Evolutionary conservation across 2,888 invertebrate genomes (phyloP), one percentile per base, ranked within the genome.

Genomic region (Nemapogon koenigi): DNA sequence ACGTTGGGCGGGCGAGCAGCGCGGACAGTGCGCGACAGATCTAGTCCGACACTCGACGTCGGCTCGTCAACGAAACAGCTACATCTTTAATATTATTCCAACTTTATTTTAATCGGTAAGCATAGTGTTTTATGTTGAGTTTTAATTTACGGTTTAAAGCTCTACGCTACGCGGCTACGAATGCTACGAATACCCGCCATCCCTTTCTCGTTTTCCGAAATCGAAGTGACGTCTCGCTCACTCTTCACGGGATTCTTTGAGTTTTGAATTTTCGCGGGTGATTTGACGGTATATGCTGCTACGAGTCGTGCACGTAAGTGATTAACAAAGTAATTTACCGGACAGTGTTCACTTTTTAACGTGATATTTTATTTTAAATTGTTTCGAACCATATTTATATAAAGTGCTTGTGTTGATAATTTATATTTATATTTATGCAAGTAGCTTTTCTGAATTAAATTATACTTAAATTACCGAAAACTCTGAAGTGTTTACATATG

Each of bases 11-110:
- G 44, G 43, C 43, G 38, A 44, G 48, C 47, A 56, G 54, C 53
- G 50, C 57, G 62, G 51, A 46, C 73, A 76, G 76, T 76, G 75
- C 76, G 68, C 78, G 76, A 70, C 76, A 65, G 64, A 61, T 71
- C 73, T 48, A 73, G 70, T 66, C 72, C 76, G 72, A 76, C 76
- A 78, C 76, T 78, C 78, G 70, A 78, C 78, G 78, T 78, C 78
- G 76, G 78, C 76, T 78, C 76, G 72, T 76, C 75, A 62, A 66
- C 70, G 65, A 71, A 59, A 64, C 63, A 60, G 73, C 65, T 73
- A 72, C 57, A 59, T 61, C 53, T 51, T 53, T 62, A 59, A 62
- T 62, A 62, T 62, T 57, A 61, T 60, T 64, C 75, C 72, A 73
- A 67, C 67, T 67, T 59, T 68, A 65, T 66, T 57, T 60, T 55